phyloP scores from a whole-genome alignment of 2,888 invertebrate genomes.

The Cephus sareptanus region DNA sequence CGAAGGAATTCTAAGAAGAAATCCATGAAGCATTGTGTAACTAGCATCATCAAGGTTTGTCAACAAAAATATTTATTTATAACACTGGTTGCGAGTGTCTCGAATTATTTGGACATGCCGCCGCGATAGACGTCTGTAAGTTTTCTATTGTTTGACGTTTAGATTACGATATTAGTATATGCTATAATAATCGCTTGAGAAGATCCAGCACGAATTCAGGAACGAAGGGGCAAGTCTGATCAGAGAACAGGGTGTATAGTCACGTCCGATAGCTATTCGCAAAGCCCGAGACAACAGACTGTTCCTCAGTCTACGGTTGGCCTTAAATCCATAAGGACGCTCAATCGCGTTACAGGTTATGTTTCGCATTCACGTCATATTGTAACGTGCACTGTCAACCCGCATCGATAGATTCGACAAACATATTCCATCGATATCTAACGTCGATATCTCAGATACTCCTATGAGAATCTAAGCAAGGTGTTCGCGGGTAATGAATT shows the following conservation, averaged over 20 bases:
- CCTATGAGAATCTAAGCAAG: neutral
- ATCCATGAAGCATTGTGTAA: neutral
- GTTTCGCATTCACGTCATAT: neutral
- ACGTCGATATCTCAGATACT: neutral
- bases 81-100: neutral
- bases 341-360: neutral
- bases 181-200: slow-evolving; percentile 36
- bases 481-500: neutral
- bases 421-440: neutral
- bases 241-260: slow-evolving; percentile 3
- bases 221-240: slow-evolving; percentile 25
- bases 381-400: neutral
- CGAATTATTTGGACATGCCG: neutral
- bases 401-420: neutral
- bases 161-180: neutral
- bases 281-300: slow-evolving; percentile 37
- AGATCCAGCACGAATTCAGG: slow-evolving; percentile 36
- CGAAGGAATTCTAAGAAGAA: neutral
- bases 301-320: slow-evolving; percentile 38
- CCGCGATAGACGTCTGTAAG: neutral
- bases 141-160: neutral
- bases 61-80: neutral
- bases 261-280: slow-evolving; percentile 44
- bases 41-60: slow-evolving; percentile 1
- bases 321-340: slow-evolving; percentile 25